A percentile compares a stretch with the other conserved stretches of the same genome.
Conservation (phyloP, 2,113 vertebrate species). For the Fulmarus glacialis region DNA sequence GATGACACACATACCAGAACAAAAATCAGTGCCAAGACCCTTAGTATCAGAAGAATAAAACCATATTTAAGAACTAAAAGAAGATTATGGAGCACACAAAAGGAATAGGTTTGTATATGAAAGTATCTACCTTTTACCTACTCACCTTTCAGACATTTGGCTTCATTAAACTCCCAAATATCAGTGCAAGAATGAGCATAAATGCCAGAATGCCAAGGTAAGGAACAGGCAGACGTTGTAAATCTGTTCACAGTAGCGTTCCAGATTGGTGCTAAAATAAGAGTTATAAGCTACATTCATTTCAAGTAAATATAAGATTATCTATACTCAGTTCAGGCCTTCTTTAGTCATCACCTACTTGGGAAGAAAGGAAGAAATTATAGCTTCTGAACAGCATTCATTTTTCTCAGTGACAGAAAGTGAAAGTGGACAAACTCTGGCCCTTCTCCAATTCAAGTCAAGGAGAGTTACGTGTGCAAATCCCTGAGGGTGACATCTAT, state of each 20-base stretch:
- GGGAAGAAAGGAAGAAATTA: not conserved
- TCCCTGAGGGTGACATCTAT: not conserved
- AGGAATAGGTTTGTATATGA: not conserved
- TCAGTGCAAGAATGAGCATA: not conserved
- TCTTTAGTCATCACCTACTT: conserved; percentile 4
- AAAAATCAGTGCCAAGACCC: not conserved
- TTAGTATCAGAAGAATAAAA: conserved; percentile 14
- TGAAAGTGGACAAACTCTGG: not conserved
- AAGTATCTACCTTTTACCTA: not conserved
- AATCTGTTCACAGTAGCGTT: conserved; percentile 27
- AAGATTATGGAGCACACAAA: not conserved
- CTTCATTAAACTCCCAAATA: not conserved
- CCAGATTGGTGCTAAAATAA: conserved; percentile 56
- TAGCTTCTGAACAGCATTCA: not conserved
- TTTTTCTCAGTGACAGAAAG: not conserved
- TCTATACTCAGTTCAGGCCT: conserved; percentile 12
- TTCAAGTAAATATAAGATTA: conserved; percentile 29
- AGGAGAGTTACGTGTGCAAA: not conserved
- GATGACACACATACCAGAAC: conserved; percentile 7
- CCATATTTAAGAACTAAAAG: not conserved
- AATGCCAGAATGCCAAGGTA: conserved; percentile 39
- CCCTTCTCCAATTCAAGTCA: not conserved
- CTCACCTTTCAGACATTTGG: not conserved
- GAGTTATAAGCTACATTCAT: conserved; percentile 17
- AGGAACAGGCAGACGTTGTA: conserved; percentile 4